Evolutionary conservation across 2,113 vertebrate genomes (phyloP).

Genomic region (Pedionomus torquatus): DNA sequence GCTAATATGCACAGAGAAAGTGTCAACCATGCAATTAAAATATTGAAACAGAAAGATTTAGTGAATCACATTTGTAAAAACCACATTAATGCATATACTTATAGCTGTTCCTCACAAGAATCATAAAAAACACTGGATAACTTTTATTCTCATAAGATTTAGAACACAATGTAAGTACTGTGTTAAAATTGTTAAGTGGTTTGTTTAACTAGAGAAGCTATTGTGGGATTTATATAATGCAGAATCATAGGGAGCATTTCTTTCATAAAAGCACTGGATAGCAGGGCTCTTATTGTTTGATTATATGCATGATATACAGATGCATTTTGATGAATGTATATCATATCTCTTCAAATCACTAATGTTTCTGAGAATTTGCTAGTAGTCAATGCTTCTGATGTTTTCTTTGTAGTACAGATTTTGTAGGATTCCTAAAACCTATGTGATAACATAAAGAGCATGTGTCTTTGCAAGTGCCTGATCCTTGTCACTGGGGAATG

Average conservation of each 20-base stretch:
- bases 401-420: not conserved
- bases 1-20: not conserved
- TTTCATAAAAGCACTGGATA: not conserved
- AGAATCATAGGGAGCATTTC: not conserved
- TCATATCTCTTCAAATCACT: not conserved
- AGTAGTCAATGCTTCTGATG: not conserved
- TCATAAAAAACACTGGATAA: not conserved
- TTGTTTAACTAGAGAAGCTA: constrained; percentile 3
- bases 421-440: not conserved
- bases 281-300: not conserved
- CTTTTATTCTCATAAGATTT: not conserved
- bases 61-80: not conserved
- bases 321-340: not conserved
- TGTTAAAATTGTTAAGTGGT: not conserved
- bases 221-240: not conserved
- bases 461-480: not conserved
- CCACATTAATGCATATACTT: not conserved
- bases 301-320: not conserved
- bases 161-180: not conserved
- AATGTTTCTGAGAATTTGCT: not conserved
- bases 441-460: not conserved
- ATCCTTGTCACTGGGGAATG: not conserved
- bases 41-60: not conserved
- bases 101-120: not conserved
- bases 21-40: not conserved